These are phyloP conservation scores for Agonopterix heracliana DNA, from an alignment of 2,888 invertebrate genomes.

Conservation along the genomic window DNA sequence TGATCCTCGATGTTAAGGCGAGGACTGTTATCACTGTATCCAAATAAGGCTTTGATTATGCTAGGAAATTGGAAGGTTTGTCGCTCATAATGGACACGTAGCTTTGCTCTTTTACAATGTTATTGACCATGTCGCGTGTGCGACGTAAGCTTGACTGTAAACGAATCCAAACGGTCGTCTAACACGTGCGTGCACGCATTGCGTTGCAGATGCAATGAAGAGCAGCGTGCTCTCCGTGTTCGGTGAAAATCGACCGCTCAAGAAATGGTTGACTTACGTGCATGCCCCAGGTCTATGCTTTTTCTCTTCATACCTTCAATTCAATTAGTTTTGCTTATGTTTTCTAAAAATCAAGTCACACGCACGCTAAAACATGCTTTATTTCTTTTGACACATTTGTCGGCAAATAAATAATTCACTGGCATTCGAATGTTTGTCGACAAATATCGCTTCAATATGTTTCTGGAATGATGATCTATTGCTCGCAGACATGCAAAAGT, in stretches of 20 bases:
- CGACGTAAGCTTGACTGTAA: too few species aligned
- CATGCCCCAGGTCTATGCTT: conserved; percentile 73
- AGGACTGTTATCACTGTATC: too few species aligned
- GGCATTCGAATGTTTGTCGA: too few species aligned
- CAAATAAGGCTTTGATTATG: too few species aligned
- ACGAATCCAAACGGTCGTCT: conserved; percentile 14
- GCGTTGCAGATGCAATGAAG: conserved; percentile 66
- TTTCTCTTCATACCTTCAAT: conserved; percentile 41
- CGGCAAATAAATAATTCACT: neutral
- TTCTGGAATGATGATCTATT: conserved; percentile 1
- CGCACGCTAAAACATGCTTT: neutral
- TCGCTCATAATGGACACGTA: too few species aligned
- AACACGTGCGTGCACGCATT: conserved; percentile 37
- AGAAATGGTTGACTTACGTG: conserved; percentile 75
- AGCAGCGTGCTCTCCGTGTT: conserved; percentile 60
- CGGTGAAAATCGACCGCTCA: conserved; percentile 59
- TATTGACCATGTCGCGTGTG: too few species aligned
- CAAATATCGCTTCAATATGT: too few species aligned
- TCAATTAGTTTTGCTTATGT: neutral
- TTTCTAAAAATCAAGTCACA: too few species aligned
- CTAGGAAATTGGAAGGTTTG: too few species aligned
- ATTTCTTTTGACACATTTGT: neutral
- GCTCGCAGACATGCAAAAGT: conserved; percentile 49
- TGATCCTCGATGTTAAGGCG: too few species aligned
- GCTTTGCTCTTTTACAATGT: too few species aligned